A percentile compares a stretch with the other conserved stretches of the same genome.
Conservation (phyloP, 2,113 vertebrate genomes). For the Muscicapa adusta region DNA sequence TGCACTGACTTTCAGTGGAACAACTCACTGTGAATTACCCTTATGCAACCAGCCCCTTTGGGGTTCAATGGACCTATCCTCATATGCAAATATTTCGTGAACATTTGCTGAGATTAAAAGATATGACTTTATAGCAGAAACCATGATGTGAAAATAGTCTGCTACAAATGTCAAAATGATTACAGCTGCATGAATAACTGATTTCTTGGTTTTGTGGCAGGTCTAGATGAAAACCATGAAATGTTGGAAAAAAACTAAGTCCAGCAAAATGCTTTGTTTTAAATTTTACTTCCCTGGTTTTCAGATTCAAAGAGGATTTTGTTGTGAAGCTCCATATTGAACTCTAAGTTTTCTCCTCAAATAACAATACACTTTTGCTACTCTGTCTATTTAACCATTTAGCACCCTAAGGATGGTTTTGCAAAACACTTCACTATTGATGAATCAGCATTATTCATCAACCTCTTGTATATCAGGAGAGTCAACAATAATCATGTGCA, state of each 20-base stretch:
- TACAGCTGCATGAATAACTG: neutral
- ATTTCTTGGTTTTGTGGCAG: neutral
- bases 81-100: neutral
- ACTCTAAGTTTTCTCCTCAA: neutral
- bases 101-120: neutral
- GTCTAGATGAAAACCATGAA: neutral
- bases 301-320: neutral
- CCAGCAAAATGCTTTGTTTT: neutral
- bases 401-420: neutral
- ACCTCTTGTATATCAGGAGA: neutral
- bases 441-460: neutral
- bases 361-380: neutral
- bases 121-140: neutral
- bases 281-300: neutral
- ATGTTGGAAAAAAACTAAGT: neutral
- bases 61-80: neutral
- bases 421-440: neutral
- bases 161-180: neutral
- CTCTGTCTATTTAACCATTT: neutral
- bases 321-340: neutral
- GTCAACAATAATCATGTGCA: neutral
- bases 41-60: neutral
- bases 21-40: neutral
- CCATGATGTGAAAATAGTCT: neutral
- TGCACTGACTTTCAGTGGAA: neutral